Conservation (phyloP, 2,888 invertebrate species). For the Apantesis nais region DNA sequence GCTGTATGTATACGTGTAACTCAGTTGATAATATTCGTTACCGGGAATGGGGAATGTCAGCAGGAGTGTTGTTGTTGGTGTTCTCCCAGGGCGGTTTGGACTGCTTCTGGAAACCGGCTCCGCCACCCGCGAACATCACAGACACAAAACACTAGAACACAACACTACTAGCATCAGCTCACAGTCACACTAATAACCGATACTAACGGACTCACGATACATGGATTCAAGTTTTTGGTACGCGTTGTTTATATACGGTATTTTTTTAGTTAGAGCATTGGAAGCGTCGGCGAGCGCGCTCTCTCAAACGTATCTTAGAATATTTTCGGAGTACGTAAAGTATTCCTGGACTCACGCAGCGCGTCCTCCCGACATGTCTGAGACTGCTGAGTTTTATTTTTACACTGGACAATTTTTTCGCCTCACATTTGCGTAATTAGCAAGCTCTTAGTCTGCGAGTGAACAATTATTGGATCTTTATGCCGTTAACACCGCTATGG, state of each 20-base stretch:
- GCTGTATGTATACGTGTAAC: neutral
- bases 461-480: conserved; percentile 12
- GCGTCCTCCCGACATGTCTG: conserved; percentile 50
- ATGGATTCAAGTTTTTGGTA: neutral
- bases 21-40: conserved; percentile 25
- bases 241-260: conserved; percentile 37
- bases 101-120: conserved; percentile 78
- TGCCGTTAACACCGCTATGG: conserved; percentile 22
- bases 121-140: conserved; percentile 77
- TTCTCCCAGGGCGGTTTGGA: conserved; percentile 78
- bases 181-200: conserved; percentile 14
- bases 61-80: conserved; percentile 53
- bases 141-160: conserved; percentile 13
- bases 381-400: conserved; percentile 60
- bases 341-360: conserved; percentile 50
- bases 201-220: conserved; percentile 7
- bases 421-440: conserved; percentile 56
- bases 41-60: conserved; percentile 68
- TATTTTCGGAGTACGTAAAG: conserved; percentile 56
- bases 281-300: conserved; percentile 36
- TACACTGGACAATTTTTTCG: conserved; percentile 53
- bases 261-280: conserved; percentile 31
- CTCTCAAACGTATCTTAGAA: conserved; percentile 50
- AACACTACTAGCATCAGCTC: conserved; percentile 16
- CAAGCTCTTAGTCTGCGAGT: conserved; percentile 22